These are phyloP conservation scores for Drosophila antonietae DNA, from an alignment of 2,888 invertebrate species.

Conservation along the genomic window DNA sequence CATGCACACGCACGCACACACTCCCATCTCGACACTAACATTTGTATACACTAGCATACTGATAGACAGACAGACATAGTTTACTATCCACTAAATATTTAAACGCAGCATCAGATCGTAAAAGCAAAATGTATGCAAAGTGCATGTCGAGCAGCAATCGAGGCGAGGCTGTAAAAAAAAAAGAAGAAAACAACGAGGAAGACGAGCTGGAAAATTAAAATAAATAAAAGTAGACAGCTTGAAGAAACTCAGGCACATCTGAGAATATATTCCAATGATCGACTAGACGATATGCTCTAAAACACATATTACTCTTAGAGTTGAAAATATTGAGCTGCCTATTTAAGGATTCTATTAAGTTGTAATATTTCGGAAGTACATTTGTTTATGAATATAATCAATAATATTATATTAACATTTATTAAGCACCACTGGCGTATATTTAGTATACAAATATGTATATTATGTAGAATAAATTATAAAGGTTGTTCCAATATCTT, in stretches of 20 bases:
- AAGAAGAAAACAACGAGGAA: slow-evolving; percentile 9
- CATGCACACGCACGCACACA: slow-evolving; percentile 13
- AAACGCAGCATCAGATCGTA: slow-evolving; percentile 77
- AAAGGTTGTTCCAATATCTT: background rate
- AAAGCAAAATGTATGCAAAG: slow-evolving; percentile 77
- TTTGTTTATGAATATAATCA: no score
- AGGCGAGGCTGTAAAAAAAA: slow-evolving; percentile 66
- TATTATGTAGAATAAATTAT: background rate
- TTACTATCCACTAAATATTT: slow-evolving; percentile 79
- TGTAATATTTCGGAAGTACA: no score
- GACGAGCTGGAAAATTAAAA: slow-evolving; percentile 62
- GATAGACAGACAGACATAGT: slow-evolving; percentile 52
- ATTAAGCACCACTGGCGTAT: no score
- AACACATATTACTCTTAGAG: no score
- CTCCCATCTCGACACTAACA: background rate
- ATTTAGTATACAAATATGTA: background rate
- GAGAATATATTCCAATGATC: background rate
- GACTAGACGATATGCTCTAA: slow-evolving; percentile 20
- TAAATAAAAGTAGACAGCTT: slow-evolving; percentile 66
- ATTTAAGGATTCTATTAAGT: no score
- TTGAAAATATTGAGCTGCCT: no score
- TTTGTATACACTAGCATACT: background rate
- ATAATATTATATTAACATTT: no score
- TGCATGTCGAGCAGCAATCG: slow-evolving; percentile 79
- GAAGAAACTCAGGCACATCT: slow-evolving; percentile 1